phyloP scores from a whole-genome alignment of 2,888 invertebrate genomes.

The Meteorus cinctellus region DNA sequence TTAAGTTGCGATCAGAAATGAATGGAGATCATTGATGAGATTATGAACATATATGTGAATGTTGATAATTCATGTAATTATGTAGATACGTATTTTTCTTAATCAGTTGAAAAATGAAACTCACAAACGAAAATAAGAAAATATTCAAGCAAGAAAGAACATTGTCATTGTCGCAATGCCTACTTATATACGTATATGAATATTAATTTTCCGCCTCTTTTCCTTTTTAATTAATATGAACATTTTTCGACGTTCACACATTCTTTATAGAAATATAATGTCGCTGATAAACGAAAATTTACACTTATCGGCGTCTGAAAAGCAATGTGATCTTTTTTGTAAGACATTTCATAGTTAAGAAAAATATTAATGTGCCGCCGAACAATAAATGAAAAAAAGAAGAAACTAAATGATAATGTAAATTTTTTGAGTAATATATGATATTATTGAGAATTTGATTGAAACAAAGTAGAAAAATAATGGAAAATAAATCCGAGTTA shows the following conservation, averaged over 20 bases:
- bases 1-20: constrained; percentile 22
- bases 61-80: constrained; percentile 53
- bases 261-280: constrained; percentile 38
- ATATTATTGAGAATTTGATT: constrained; percentile 34
- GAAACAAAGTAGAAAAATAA: constrained; percentile 10
- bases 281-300: constrained; percentile 40
- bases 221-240: constrained; percentile 19
- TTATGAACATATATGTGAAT: constrained; percentile 29
- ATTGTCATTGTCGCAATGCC: constrained; percentile 34
- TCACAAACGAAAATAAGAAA: constrained; percentile 32
- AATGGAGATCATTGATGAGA: neutral
- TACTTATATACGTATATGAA: constrained; percentile 40
- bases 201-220: neutral
- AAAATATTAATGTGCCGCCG: constrained; percentile 44
- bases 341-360: constrained; percentile 46
- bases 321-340: constrained; percentile 55
- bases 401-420: constrained; percentile 47
- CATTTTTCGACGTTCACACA: constrained; percentile 37
- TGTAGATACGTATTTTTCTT: constrained; percentile 53
- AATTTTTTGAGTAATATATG: constrained; percentile 47
- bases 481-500: constrained; percentile 6
- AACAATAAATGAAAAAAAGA: constrained; percentile 32
- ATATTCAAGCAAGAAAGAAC: constrained; percentile 51
- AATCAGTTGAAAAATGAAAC: constrained; percentile 47
- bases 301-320: constrained; percentile 51